Evolutionary conservation across 2,888 invertebrate species (phyloP), one percentile per base, ranked within the genome.

Genomic region (Mantis religiosa): DNA sequence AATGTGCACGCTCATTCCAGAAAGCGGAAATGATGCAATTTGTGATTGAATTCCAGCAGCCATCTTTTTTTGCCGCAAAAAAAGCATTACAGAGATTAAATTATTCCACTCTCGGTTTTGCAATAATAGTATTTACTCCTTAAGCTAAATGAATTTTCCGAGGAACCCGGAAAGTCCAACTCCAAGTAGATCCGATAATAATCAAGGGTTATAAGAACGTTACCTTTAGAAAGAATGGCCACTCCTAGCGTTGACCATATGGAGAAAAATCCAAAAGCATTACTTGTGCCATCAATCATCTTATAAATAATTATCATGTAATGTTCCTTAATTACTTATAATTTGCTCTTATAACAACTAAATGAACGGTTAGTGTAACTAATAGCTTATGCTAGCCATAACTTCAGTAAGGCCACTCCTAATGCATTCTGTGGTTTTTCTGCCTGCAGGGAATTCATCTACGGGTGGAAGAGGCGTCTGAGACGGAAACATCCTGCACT

Each of bases 401-500:
- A 54, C 15, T 54, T 54, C 3, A 54, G 14, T 71, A 15, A 6
- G 54, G 54, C 54, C 54, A 71, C 54, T 71, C 54, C 54, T 71
- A 71, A 71, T 20, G 54, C 54, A 25, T 71, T 71, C 41, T 41
- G 54, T 71, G 15, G 15, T 82, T 28, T 81, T 82, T 87, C 87
- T 82, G 81, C 41, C 88, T 88, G 71, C 89, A 90, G 89, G 89
- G 89, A 87, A 88, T 90, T 81, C 90, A 87, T 88, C 89, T 90
- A 25, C 90, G 88, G 30, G 90, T 90, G 87, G 90, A 90, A 41
- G 90, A 89, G 85, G 90, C 89, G 89, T 90, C 90, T 9, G 90
- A 90, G 54, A 89, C 89, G 87, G 90, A 90, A 87, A 90, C 90
- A 20, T 86, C 90, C 82, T 90, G 90, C 89, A 90, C 90, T 28